Evolutionary conservation across 2,113 vertebrate species (phyloP).

Genomic region (Tupaia chinensis): DNA sequence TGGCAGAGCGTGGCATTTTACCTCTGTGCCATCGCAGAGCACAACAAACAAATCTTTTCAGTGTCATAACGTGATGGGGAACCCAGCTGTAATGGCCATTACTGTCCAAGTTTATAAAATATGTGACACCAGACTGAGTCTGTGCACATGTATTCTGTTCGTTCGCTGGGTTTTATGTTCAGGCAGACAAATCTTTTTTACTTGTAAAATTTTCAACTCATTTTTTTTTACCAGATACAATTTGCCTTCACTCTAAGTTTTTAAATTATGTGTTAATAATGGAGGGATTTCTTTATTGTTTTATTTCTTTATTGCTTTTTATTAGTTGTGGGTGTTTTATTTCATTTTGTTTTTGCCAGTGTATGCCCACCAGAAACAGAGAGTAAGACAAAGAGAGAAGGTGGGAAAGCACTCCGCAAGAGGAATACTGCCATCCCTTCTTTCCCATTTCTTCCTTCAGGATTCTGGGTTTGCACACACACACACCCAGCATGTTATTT

Average conservation of each 20-base stretch:
- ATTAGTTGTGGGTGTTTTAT: no score
- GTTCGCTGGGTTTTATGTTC: neutral
- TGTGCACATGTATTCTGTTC: neutral
- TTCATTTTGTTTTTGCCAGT: no score
- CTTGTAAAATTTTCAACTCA: neutral
- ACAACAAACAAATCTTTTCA: constrained; percentile 5
- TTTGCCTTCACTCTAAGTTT: constrained; percentile 27
- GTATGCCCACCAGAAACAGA: no score
- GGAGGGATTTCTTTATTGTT: neutral
- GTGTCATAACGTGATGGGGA: neutral
- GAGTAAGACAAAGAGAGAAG: no score
- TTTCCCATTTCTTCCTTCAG: no score
- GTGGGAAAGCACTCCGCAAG: no score
- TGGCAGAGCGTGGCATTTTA: no score
- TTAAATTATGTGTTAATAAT: neutral
- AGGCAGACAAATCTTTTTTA: neutral
- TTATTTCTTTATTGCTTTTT: no score
- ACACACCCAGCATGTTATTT: no score
- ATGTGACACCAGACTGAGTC: neutral
- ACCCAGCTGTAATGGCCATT: neutral
- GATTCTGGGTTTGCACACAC: no score
- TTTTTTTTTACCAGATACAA: neutral
- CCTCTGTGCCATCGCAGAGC: no score
- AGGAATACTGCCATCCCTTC: no score
- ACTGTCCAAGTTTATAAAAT: neutral